Evolutionary conservation across 2,797 vertebrate species (phyloP).

Genomic region (Lacerta agilis): DNA sequence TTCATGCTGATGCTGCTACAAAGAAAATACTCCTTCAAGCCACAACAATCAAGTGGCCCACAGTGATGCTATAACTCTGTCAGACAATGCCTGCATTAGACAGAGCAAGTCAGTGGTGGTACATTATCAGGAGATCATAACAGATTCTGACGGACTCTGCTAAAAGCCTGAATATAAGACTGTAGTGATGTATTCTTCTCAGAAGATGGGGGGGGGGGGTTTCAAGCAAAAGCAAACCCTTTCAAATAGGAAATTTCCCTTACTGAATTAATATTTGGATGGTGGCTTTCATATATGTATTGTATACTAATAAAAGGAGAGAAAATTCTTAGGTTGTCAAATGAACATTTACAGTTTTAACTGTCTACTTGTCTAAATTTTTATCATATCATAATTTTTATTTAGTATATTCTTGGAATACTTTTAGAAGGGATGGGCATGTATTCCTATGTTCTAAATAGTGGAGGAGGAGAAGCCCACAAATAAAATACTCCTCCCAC

Average conservation of each 20-base stretch:
- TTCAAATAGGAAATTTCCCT: constrained; percentile 30
- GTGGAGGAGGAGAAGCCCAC: neutral
- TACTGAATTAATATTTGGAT: rapidly evolving
- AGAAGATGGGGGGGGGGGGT: neutral
- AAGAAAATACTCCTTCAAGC: neutral
- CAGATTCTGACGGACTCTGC: constrained; percentile 26
- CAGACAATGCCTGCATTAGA: constrained; percentile 41
- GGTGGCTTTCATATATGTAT: constrained; percentile 2
- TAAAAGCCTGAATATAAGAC: constrained; percentile 51
- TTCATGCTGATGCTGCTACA: neutral
- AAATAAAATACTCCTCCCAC: too few species aligned
- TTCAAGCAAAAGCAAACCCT: constrained; percentile 28
- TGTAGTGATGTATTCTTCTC: neutral
- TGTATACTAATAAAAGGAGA: neutral
- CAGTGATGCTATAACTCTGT: constrained; percentile 25
- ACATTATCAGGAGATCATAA: constrained; percentile 43
- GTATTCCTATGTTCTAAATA: neutral
- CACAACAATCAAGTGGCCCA: constrained; percentile 14
- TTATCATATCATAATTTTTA: neutral
- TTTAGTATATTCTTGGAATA: neutral
- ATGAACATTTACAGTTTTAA: neutral
- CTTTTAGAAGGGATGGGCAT: neutral
- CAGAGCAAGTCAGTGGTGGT: constrained; percentile 33
- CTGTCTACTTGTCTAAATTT: neutral
- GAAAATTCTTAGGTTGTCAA: constrained; percentile 21